These are phyloP conservation scores for Pelecanus crispus DNA, from an alignment of 2,113 vertebrate genomes.

Conservation along the genomic window DNA sequence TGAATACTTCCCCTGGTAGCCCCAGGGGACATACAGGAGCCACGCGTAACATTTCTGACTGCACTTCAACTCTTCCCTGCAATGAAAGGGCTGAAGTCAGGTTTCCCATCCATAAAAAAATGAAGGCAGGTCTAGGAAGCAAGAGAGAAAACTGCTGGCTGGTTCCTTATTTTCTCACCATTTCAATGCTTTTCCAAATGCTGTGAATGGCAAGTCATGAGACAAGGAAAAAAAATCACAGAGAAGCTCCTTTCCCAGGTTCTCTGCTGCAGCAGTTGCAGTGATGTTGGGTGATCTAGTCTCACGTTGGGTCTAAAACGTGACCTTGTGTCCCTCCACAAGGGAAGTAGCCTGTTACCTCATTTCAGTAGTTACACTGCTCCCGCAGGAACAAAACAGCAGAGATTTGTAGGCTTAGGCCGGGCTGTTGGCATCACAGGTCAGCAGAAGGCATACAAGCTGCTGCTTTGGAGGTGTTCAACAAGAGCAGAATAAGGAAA, in stretches of 20 bases:
- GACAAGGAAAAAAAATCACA: not conserved
- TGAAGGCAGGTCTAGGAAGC: not conserved
- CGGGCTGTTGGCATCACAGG: not conserved
- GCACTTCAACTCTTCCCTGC: not conserved
- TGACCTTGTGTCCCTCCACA: not conserved
- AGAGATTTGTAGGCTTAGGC: not conserved
- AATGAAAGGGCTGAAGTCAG: not conserved
- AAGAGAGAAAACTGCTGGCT: not conserved
- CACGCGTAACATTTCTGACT: not conserved
- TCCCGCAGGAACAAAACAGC: not conserved
- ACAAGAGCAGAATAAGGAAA: not conserved
- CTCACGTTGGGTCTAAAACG: not conserved
- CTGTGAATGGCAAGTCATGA: not conserved
- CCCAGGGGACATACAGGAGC: not conserved
- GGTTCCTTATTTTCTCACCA: not conserved
- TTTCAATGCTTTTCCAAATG: not conserved
- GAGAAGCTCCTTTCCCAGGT: not conserved
- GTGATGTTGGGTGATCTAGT: not conserved
- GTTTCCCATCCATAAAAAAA: not conserved
- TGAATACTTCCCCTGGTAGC: not conserved
- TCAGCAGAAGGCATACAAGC: not conserved
- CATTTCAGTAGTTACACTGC: not conserved
- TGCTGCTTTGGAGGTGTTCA: not conserved
- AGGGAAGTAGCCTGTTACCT: accelerated
- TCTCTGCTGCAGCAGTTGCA: not conserved